Evolutionary conservation across 2,888 invertebrate genomes (phyloP), one percentile per base, ranked within the genome.

Genomic region (Ceraclea dissimilis): DNA sequence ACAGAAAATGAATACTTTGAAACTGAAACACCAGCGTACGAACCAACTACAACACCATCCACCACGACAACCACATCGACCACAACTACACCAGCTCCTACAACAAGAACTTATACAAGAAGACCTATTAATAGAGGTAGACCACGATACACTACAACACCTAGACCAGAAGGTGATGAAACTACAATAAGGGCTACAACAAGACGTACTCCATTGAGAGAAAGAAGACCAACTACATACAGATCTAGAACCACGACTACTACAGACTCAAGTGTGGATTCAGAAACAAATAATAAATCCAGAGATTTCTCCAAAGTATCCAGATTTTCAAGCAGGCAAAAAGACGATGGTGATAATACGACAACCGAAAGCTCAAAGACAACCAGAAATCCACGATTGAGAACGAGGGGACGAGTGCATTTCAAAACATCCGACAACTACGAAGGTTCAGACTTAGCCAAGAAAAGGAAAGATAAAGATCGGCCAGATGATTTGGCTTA

Each of bases 361-460:
- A 59, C 59, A n/a, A 59, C 59, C 2, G 58, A 63, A 51, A 51
- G 54, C 39, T 34, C 58, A 31, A 62, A 52, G 51, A 39, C 60
- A 5, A 58, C 62, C 20, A 60, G 44, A 44, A 57, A 59, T 46
- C 43, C 20, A 10, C 72, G 73, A 63, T 66, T 69, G 13, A 73
- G 79, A 64, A 74, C 69, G 1, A 70, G 82, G 65, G 82, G 82
- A 2, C 73, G 77, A 19, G 67, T 76, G 2, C 81, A 81, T 56
- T 82, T 71, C 63, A 78, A 73, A 63, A 67, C 71, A 8, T 76
- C 78, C 33, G 70, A 68, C 54, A 74, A 58, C 20, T 59, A 76
- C 47, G 74, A 72, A 6, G 62, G 64, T 59, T 69, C 56, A 2
- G 58, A 59, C 43, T 69, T 71, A 39, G 71, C 66, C 52, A 71